phyloP scores from a whole-genome alignment of 2,797 vertebrate genomes.

The Kryptopterus vitreolus region DNA sequence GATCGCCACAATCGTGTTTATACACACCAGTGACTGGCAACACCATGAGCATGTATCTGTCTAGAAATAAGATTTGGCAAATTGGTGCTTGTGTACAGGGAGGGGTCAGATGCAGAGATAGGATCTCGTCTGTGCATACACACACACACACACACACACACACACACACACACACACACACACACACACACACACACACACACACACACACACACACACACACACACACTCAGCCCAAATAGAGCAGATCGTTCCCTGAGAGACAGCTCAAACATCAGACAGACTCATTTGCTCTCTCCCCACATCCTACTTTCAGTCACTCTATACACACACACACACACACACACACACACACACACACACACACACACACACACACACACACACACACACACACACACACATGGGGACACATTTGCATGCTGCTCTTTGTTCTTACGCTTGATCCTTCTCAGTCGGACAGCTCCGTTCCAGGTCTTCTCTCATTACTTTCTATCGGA shows the following conservation, averaged over 20 bases:
- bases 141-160: constrained; percentile 23
- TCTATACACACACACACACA: neutral
- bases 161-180: constrained; percentile 24
- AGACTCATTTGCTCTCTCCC: constrained; percentile 22
- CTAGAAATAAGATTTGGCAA: constrained; percentile 38
- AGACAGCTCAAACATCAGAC: constrained; percentile 38
- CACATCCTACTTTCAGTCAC: constrained; percentile 29
- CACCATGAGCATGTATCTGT: constrained; percentile 15
- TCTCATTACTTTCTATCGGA: constrained; percentile 43
- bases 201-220: constrained; percentile 23
- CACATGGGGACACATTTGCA: constrained; percentile 36
- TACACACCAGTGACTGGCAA: neutral
- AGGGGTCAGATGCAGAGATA: constrained; percentile 34
- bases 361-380: constrained; percentile 27
- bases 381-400: constrained; percentile 26
- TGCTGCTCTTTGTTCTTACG: constrained; percentile 45
- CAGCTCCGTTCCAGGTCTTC: constrained; percentile 44
- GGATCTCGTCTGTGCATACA: neutral
- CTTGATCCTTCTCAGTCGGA: constrained; percentile 49
- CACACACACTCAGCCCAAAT: constrained; percentile 27
- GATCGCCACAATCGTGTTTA: neutral
- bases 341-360: constrained; percentile 12
- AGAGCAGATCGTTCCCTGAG: constrained; percentile 21
- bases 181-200: constrained; percentile 23
- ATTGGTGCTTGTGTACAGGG: constrained; percentile 12